A percentile compares a stretch with the other conserved stretches of the same genome.
phyloP scores from a whole-genome alignment of 1,140 invertebrate species.

The Heliothis virescens region DNA sequence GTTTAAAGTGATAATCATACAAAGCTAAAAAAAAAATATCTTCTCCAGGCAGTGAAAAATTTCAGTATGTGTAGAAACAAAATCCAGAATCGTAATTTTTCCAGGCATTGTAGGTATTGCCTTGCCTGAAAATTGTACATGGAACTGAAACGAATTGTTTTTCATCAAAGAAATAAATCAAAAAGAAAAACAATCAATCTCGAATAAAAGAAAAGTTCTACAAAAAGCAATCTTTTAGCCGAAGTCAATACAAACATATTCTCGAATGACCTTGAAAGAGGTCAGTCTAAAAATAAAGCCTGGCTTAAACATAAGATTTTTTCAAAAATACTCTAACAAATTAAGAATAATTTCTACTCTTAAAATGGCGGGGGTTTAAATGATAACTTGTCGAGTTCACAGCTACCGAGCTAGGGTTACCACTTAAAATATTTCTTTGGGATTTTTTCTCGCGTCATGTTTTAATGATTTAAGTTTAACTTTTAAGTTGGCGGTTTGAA shows the following conservation, averaged over 20 bases:
- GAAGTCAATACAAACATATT: neutral
- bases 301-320: neutral
- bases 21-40: too few species aligned
- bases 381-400: constrained; percentile 33
- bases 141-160: too few species aligned
- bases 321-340: constrained; percentile 33
- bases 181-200: too few species aligned
- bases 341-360: constrained; percentile 35
- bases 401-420: constrained; percentile 18
- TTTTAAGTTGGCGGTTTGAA: neutral
- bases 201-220: neutral
- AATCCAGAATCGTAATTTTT: too few species aligned
- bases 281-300: constrained; percentile 15
- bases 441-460: constrained; percentile 9
- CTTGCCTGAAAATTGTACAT: too few species aligned
- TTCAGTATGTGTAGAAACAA: too few species aligned
- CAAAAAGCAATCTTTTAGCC: neutral
- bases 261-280: neutral
- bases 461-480: constrained; percentile 37
- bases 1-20: too few species aligned
- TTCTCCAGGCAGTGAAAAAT: too few species aligned
- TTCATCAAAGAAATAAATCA: too few species aligned
- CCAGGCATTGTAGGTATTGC: too few species aligned
- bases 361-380: constrained; percentile 2
- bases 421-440: constrained; percentile 34